Conservation (phyloP, 2,888 invertebrate genomes). For the Psylliodes chrysocephalus region DNA sequence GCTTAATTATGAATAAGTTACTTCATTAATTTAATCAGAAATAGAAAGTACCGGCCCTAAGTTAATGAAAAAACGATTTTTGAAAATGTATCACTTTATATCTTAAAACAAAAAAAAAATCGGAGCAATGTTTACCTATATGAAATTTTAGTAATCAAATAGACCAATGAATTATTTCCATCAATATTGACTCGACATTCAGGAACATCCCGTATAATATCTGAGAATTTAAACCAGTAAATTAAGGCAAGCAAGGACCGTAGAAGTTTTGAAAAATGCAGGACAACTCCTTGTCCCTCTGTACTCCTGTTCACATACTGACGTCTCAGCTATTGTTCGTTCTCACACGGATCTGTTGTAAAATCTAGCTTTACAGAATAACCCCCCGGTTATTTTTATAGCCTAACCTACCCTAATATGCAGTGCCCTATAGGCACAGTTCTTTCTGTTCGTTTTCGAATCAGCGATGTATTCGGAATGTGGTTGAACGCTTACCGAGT, state of each 20-base stretch:
- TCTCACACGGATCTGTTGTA: not conserved
- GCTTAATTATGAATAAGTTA: too few relatives aligned
- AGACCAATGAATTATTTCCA: too few relatives aligned
- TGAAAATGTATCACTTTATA: too few relatives aligned
- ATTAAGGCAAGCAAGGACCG: not conserved
- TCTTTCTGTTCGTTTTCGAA: not conserved
- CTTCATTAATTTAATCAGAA: too few relatives aligned
- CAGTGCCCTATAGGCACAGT: slow-evolving; percentile 20
- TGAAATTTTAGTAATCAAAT: too few relatives aligned
- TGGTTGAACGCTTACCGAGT: not conserved
- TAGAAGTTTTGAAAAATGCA: slow-evolving; percentile 12
- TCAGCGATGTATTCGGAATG: not conserved
- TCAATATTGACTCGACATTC: too few relatives aligned
- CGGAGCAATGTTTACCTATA: too few relatives aligned
- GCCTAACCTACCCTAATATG: slow-evolving; percentile 22
- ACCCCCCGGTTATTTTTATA: not conserved
- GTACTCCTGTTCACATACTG: slow-evolving; percentile 11
- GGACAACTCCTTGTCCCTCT: slow-evolving; percentile 3
- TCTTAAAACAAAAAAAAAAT: too few relatives aligned
- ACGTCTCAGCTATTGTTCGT: slow-evolving; percentile 25
- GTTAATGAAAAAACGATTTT: too few relatives aligned
- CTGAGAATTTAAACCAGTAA: too few relatives aligned
- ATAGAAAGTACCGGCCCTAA: too few relatives aligned
- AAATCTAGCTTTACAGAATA: slow-evolving; percentile 2
- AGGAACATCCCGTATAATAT: too few relatives aligned